Evolutionary conservation across 2,888 invertebrate genomes (phyloP).

Genomic region (Orthonevra nobilis): DNA sequence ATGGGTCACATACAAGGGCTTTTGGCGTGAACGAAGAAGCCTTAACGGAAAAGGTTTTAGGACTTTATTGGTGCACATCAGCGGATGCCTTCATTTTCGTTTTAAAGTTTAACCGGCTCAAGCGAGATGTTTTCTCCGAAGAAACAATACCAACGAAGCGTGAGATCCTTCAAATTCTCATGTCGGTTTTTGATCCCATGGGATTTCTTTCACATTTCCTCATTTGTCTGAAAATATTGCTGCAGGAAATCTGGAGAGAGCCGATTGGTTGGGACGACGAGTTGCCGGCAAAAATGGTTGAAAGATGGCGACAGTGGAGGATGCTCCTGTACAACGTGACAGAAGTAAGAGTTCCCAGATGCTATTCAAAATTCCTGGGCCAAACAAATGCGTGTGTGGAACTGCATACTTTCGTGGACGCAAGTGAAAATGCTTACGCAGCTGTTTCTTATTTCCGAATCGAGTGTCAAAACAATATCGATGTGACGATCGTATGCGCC

Average conservation of each 20-base stretch:
- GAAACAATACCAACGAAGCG: slow-evolving; percentile 21
- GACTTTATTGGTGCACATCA: slow-evolving; percentile 22
- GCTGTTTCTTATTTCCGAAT: slow-evolving; percentile 70
- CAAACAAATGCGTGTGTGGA: slow-evolving; percentile 18
- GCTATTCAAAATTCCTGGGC: slow-evolving; percentile 37
- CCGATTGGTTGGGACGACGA: slow-evolving; percentile 60
- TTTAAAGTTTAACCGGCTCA: slow-evolving; percentile 15
- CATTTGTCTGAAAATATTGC: slow-evolving; percentile 59
- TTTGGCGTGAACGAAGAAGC: background rate
- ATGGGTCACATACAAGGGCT: background rate
- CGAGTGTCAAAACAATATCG: slow-evolving; percentile 14
- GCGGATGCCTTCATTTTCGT: slow-evolving; percentile 18
- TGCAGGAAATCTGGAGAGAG: no score
- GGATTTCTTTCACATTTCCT: slow-evolving; percentile 46
- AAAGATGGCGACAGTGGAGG: slow-evolving; percentile 46
- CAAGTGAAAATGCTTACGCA: slow-evolving; percentile 65
- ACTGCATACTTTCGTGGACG: slow-evolving; percentile 54
- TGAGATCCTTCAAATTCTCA: slow-evolving; percentile 37
- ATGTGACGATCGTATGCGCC: slow-evolving; percentile 56
- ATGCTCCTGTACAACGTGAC: slow-evolving; percentile 14
- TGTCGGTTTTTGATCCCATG: slow-evolving; percentile 32
- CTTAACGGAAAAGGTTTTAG: slow-evolving; percentile 25
- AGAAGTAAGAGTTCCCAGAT: slow-evolving; percentile 48
- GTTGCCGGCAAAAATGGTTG: slow-evolving; percentile 22
- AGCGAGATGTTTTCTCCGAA: slow-evolving; percentile 22